phyloP scores from a whole-genome alignment of 2,113 vertebrate species.

The Microcebus tavaratra region DNA sequence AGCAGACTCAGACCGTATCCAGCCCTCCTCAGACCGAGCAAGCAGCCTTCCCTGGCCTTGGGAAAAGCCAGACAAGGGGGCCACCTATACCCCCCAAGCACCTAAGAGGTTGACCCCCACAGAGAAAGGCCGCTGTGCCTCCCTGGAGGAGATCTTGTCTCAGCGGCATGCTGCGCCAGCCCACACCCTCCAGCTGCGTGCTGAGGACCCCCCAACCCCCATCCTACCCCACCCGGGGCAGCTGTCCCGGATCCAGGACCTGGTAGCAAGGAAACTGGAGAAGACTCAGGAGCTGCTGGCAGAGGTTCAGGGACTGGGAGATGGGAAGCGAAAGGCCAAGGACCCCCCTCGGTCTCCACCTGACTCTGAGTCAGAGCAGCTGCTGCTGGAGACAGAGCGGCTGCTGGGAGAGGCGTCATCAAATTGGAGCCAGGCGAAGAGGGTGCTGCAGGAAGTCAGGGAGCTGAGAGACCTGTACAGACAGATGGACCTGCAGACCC shows the following conservation, averaged over 20 bases:
- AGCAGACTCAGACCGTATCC: constrained; percentile 83
- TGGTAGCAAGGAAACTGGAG: constrained; percentile 93
- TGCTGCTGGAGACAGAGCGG: no score
- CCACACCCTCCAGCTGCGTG: constrained; percentile 17
- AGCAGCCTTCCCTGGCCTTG: constrained; percentile 55
- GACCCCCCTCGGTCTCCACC: constrained; percentile 62
- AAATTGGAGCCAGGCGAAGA: no score
- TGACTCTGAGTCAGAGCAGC: no score
- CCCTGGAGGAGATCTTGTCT: constrained; percentile 93
- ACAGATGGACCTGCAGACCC: no score
- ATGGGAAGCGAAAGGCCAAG: constrained; percentile 83
- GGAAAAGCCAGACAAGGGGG: constrained; percentile 79
- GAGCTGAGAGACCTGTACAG: no score
- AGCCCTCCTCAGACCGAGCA: constrained; percentile 76
- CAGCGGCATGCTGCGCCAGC: constrained; percentile 82
- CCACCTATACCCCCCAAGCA: constrained; percentile 87
- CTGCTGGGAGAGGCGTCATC: no score
- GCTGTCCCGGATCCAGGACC: constrained; percentile 89
- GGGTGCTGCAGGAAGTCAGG: no score
- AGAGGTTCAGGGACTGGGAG: constrained; percentile 88
- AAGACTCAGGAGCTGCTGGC: constrained; percentile 93
- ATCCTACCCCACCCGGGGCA: constrained; percentile 50
- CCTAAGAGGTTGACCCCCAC: constrained; percentile 83
- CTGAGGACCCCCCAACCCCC: constrained; percentile 62
- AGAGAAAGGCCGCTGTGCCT: constrained; percentile 92